These are phyloP conservation scores for Amphilophus citrinellus DNA, from an alignment of 2,113 vertebrate species.

Conservation along the genomic window DNA sequence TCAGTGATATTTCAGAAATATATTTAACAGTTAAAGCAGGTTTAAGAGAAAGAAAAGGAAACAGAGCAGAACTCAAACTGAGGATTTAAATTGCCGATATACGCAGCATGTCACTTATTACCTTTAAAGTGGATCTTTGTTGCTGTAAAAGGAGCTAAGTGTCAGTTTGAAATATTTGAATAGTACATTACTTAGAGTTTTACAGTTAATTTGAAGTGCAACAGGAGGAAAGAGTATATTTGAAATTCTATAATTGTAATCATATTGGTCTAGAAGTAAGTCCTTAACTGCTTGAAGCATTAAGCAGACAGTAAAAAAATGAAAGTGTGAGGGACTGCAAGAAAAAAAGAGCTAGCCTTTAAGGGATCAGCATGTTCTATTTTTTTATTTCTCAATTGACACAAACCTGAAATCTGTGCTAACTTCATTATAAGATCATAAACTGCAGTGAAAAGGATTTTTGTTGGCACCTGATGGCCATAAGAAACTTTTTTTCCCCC, in stretches of 20 bases:
- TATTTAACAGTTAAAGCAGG: not conserved
- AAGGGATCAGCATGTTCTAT: not conserved
- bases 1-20: not conserved
- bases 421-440: not conserved
- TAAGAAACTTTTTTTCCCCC: not conserved
- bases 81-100: not conserved
- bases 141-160: constrained; percentile 23
- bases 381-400: not conserved
- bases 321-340: not conserved
- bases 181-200: not conserved
- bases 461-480: constrained; percentile 2
- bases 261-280: constrained; percentile 10
- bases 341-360: not conserved
- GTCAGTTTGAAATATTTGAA: constrained; percentile 21
- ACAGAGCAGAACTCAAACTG: accelerated
- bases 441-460: not conserved
- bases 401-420: not conserved
- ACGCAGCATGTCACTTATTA: not conserved
- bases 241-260: constrained; percentile 26
- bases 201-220: constrained; percentile 22
- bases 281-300: not conserved
- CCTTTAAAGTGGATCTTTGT: not conserved
- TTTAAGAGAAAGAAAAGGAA: not conserved
- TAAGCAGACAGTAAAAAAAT: not conserved
- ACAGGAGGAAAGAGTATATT: constrained; percentile 11